Evolutionary conservation across 2,888 invertebrate genomes (phyloP).

Genomic region (Oeneis ivallda): DNA sequence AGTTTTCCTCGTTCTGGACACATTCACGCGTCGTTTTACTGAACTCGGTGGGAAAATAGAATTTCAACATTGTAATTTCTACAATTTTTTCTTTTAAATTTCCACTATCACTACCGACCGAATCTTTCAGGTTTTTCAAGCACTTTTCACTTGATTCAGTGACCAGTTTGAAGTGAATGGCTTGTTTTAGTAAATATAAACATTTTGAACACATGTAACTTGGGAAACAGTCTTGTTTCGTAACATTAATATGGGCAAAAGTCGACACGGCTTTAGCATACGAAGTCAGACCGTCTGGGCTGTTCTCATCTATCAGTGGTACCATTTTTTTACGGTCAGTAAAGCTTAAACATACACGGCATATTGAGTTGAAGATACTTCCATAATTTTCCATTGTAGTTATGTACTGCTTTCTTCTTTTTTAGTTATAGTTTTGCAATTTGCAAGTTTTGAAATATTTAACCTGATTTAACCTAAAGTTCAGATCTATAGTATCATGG

Average conservation of each 20-base stretch:
- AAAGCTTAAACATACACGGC: constrained; percentile 61
- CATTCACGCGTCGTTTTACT: not conserved
- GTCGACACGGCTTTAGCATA: constrained; percentile 57
- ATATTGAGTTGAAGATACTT: constrained; percentile 57
- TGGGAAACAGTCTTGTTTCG: constrained; percentile 57
- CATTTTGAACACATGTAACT: constrained; percentile 61
- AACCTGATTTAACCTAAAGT: too few species aligned
- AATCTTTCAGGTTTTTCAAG: constrained; percentile 36
- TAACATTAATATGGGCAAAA: constrained; percentile 55
- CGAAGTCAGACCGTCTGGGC: constrained; percentile 52
- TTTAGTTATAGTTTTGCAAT: too few species aligned
- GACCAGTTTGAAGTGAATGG: constrained; percentile 60
- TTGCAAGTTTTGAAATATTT: too few species aligned
- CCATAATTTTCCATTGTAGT: constrained; percentile 43
- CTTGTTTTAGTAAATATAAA: constrained; percentile 56
- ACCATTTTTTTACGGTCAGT: constrained; percentile 53
- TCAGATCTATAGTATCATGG: too few species aligned
- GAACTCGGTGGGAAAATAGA: constrained; percentile 23
- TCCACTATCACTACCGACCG: constrained; percentile 18
- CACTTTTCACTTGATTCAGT: constrained; percentile 59
- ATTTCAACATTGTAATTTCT: constrained; percentile 31
- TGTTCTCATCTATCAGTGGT: constrained; percentile 54
- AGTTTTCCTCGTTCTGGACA: constrained; percentile 2
- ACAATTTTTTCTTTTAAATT: constrained; percentile 26
- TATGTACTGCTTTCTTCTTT: too few species aligned